Evolutionary conservation across 2,888 invertebrate species (phyloP), one percentile per base, ranked within the genome.

Genomic region (Rosalia funebris): DNA sequence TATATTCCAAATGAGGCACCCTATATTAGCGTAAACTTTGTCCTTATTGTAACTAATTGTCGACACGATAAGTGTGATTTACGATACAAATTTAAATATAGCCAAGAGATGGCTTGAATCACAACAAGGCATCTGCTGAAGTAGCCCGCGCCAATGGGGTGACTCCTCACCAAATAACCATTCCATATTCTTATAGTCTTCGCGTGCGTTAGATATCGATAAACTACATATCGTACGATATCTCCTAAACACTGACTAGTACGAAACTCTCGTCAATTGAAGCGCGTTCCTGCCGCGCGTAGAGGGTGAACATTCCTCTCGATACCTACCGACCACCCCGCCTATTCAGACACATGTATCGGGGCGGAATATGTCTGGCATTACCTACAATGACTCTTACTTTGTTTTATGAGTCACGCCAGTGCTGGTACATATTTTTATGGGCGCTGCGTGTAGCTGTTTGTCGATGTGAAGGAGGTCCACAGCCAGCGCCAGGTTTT

Each of bases 391-490:
- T 16, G 46, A 46, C 34, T 46, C 46, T 41, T 17, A 19, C 41
- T 67, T 68, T 69, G 65, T 68, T 68, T 66, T 66, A 68, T 66
- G 66, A 62, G 67, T 69, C 68, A 63, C 62, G 59, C 62, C 46
- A 57, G 53, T 64, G 61, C 58, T 57, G 62, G 55, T 63, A 65
- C 65, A 71, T 65, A 70, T 67, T 68, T 70, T 70, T 66, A 62
- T 59, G 50, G 57, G 14, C 16, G 3, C 3, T 36, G 3, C 36
- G 17, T 56, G 46, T 25, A 15, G 32, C 25, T 4, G 17, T 41
- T 39, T n/a, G n/a, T n/a, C 17, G 41, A 41, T 32, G 34, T 15
- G 31, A 32, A 32, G 46, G 17, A 16, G n/a, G 31, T 46, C 34
- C 16, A 16, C 31, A n/a, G n/a, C 16, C 16, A 15, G 11, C 11